These are phyloP conservation scores for Pachyramphus minor DNA, from an alignment of 2,113 vertebrate genomes.

Conservation along the genomic window DNA sequence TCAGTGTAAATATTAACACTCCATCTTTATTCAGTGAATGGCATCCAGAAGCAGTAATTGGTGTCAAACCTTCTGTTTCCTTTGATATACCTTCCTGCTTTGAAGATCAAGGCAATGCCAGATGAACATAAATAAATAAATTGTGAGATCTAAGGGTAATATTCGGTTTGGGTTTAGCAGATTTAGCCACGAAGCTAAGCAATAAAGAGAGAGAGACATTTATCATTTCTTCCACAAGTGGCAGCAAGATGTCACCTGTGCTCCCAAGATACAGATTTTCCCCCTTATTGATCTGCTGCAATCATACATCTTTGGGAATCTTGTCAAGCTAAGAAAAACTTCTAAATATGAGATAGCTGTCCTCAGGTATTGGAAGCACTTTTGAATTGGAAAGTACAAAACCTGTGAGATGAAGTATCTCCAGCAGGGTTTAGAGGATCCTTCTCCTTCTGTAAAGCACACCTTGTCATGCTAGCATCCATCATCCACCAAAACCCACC, in stretches of 20 bases:
- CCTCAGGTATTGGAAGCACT: neutral
- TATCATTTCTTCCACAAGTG: neutral
- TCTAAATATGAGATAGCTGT: neutral
- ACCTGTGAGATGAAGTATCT: neutral
- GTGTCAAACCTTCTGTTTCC: constrained; percentile 44
- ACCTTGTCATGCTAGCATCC: neutral
- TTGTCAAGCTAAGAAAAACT: neutral
- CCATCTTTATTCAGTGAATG: constrained; percentile 16
- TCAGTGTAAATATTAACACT: constrained; percentile 44
- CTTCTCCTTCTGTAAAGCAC: neutral
- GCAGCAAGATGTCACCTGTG: constrained; percentile 17
- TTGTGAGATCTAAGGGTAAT: neutral
- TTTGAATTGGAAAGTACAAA: neutral
- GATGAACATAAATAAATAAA: constrained; percentile 43
- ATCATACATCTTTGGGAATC: neutral
- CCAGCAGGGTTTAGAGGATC: neutral
- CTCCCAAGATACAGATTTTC: neutral
- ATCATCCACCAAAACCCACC: neutral
- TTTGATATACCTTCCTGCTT: constrained; percentile 51
- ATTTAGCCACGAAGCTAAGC: neutral
- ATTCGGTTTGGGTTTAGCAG: constrained; percentile 14
- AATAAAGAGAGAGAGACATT: constrained; percentile 1
- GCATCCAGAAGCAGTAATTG: constrained; percentile 53
- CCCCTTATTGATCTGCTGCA: neutral
- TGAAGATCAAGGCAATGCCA: constrained; percentile 58